Conservation (phyloP, 2,797 vertebrate genomes). For the Corythornis leucogaster region DNA sequence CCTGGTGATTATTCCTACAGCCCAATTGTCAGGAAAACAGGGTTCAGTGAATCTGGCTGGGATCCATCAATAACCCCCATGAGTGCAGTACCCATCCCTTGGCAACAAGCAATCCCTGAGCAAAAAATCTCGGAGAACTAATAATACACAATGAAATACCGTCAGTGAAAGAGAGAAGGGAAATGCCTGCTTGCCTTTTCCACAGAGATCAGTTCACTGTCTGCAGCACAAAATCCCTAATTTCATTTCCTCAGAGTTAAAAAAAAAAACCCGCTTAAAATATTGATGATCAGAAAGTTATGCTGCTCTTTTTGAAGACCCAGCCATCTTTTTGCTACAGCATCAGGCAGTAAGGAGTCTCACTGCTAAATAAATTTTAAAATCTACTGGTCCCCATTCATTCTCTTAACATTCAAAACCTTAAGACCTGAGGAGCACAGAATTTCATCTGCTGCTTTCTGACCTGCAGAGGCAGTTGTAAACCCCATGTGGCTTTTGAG, state of each 20-base stretch:
- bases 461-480: not conserved
- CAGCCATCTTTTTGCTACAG: not conserved
- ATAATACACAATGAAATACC: not conserved
- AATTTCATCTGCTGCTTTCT: not conserved
- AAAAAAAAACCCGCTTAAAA: not conserved
- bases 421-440: fast-evolving
- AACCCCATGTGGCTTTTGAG: not conserved
- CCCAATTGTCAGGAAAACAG: not conserved
- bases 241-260: not conserved
- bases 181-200: not conserved
- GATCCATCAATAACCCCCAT: not conserved
- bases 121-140: not conserved
- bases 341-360: not conserved
- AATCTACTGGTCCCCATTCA: not conserved
- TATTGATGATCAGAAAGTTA: not conserved
- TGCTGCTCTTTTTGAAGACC: not conserved
- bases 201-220: not conserved
- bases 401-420: not conserved
- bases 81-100: not conserved
- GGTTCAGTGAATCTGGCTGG: not conserved
- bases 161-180: not conserved
- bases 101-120: not conserved
- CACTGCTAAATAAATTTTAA: not conserved
- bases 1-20: not conserved
- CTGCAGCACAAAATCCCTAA: not conserved